A percentile compares a stretch with the other conserved stretches of the same genome.
Evolutionary conservation across 1,140 invertebrate species (phyloP).

Genomic region (Papilio xuthus): DNA sequence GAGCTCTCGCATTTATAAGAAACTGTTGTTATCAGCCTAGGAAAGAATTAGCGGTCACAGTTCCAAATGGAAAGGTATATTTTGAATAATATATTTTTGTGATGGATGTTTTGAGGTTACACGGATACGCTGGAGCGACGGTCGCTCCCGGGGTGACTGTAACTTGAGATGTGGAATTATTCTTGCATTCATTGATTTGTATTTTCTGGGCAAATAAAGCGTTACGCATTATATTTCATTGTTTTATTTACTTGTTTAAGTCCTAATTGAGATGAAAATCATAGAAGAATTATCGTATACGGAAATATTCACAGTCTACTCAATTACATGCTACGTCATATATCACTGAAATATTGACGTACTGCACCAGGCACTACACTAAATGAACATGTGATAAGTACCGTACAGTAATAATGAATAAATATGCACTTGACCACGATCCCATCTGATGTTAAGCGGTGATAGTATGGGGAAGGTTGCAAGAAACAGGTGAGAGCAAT

Average conservation of each 20-base stretch:
- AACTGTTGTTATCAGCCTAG: constrained; percentile 57
- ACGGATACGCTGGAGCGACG: constrained; percentile 21
- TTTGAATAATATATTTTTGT: constrained; percentile 77
- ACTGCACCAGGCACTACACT: background rate
- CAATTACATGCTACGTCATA: no score
- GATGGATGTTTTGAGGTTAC: constrained; percentile 71
- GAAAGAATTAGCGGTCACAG: constrained; percentile 65
- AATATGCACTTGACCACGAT: no score
- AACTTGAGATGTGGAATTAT: constrained; percentile 62
- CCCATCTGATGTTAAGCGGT: no score
- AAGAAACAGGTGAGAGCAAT: no score
- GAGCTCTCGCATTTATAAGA: constrained; percentile 58
- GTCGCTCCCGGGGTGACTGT: constrained; percentile 36
- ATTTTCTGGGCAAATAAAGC: constrained; percentile 81
- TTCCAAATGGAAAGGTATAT: constrained; percentile 71
- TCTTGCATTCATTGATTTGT: constrained; percentile 79
- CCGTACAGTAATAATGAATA: no score
- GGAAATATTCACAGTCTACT: no score
- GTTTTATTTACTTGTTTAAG: constrained; percentile 54
- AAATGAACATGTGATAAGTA: no score
- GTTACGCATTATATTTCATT: constrained; percentile 61
- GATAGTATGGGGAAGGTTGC: no score
- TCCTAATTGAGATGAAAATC: background rate
- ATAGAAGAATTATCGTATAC: no score
- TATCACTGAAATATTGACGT: background rate